Conservation (phyloP, 2,113 vertebrate genomes). For the Pholis gunnellus region DNA sequence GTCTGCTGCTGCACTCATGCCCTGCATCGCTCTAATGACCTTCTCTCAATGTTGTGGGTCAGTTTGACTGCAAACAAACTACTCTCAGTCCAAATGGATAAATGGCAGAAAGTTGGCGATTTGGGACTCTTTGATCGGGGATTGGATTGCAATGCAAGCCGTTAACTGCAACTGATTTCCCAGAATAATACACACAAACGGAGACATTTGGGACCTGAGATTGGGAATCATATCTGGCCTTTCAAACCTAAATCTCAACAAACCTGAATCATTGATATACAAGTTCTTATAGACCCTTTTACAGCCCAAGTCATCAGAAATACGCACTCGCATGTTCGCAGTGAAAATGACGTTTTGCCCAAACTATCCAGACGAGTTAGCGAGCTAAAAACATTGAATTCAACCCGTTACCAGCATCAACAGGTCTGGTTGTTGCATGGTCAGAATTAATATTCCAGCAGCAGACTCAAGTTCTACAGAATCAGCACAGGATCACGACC, state of each 20-base stretch:
- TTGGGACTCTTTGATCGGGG: background rate
- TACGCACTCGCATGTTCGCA: no score
- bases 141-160: background rate
- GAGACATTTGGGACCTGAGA: background rate
- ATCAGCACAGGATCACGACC: no score
- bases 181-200: background rate
- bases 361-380: no score
- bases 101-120: background rate
- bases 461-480: no score
- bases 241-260: background rate
- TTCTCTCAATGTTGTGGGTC: constrained; percentile 34
- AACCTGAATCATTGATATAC: no score
- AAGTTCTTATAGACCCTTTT: no score
- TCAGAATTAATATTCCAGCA: no score
- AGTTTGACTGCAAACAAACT: constrained; percentile 3
- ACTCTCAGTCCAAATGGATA: background rate
- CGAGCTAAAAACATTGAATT: no score
- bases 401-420: no score
- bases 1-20: constrained; percentile 29
- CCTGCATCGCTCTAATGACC: constrained; percentile 31
- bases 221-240: background rate
- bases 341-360: no score
- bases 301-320: no score
- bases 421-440: no score
- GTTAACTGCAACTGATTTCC: background rate